Percentiles rank a stretch among this genome's conserved stretches.
These are phyloP conservation scores for Apis cerana DNA, from an alignment of 1,140 invertebrate genomes.

Conservation along the genomic window DNA sequence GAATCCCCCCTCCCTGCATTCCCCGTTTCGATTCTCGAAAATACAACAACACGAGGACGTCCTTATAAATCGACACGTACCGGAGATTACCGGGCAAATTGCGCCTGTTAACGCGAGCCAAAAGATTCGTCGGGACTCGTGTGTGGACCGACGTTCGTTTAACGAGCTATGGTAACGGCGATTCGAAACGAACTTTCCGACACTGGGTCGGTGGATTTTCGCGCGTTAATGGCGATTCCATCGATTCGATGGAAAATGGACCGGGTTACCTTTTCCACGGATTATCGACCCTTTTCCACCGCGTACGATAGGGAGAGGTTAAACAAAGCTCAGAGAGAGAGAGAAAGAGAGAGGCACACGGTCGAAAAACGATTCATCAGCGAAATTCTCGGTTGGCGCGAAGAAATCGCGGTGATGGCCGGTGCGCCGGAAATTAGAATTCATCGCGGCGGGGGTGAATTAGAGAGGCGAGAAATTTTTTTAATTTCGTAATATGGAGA, in stretches of 20 bases:
- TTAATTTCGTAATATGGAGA: slow-evolving; percentile 74
- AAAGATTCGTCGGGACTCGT: not conserved
- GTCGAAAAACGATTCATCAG: slow-evolving; percentile 11
- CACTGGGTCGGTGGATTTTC: not conserved
- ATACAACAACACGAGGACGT: not conserved
- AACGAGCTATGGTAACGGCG: not conserved
- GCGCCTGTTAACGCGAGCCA: not conserved
- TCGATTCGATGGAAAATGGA: not conserved
- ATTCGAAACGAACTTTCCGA: not conserved
- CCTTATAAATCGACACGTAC: not conserved
- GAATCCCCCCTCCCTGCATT: not conserved
- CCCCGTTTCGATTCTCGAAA: not conserved
- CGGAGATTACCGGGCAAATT: slow-evolving; percentile 26
- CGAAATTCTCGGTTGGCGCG: not conserved
- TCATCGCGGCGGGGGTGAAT: slow-evolving; percentile 63
- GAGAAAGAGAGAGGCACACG: not conserved
- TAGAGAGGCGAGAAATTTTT: slow-evolving; percentile 69
- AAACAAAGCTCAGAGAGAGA: not conserved
- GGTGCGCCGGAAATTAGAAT: slow-evolving; percentile 63
- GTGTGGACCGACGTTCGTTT: not conserved
- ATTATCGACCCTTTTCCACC: not conserved
- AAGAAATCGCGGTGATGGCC: slow-evolving; percentile 5
- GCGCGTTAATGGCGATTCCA: not conserved
- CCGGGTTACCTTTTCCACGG: not conserved
- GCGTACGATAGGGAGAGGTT: not conserved